These are phyloP conservation scores for Sitobion miscanthi DNA, from an alignment of 1,140 invertebrate species.

Conservation along the genomic window DNA sequence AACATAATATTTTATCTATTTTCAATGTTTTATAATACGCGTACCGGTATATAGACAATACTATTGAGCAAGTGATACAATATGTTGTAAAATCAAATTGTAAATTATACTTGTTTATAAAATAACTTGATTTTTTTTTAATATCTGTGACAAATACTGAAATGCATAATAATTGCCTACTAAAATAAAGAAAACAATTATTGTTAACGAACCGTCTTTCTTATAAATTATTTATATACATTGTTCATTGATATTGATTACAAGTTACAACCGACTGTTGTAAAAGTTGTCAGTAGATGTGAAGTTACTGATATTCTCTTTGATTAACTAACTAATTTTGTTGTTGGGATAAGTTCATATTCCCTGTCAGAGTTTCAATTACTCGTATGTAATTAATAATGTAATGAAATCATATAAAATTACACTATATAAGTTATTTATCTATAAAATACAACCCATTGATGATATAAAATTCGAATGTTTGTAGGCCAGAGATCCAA, in stretches of 20 bases:
- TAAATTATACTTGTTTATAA: background rate
- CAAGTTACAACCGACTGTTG: background rate
- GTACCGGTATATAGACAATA: too few relatives aligned
- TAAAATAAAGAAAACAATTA: background rate
- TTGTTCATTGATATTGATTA: background rate
- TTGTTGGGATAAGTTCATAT: background rate
- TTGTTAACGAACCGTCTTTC: background rate
- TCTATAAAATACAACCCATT: background rate
- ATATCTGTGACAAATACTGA: background rate
- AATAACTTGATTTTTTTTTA: background rate
- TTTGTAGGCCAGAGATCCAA: background rate
- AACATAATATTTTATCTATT: background rate
- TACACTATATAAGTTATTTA: background rate
- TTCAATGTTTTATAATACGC: background rate
- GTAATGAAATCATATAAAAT: background rate
- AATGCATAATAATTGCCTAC: background rate
- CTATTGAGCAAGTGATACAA: background rate
- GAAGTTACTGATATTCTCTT: background rate
- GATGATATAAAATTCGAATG: background rate
- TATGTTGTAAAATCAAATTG: too few relatives aligned
- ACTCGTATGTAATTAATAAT: conserved; percentile 9
- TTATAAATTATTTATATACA: background rate
- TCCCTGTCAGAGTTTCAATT: background rate
- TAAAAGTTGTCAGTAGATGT: background rate
- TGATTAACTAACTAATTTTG: background rate